Base-by-base conservation (phyloP, 2,797 vertebrate genomes). In the Phalloptychus januarius region DNA sequence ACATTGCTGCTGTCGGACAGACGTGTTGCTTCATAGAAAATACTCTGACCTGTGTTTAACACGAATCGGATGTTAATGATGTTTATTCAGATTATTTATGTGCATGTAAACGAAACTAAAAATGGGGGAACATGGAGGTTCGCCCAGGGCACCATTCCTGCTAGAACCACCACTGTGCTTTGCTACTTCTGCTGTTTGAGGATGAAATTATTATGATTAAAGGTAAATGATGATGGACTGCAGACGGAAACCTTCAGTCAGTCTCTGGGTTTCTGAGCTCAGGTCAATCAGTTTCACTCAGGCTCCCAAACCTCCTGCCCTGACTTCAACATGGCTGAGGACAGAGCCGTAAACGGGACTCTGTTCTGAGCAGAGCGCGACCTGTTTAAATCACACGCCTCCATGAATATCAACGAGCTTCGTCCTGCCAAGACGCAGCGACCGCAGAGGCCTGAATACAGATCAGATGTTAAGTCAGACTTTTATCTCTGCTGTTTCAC, bases 341-440 rank as follows among this genome's bases (percentile, higher is more conserved):
- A 80, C 76, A 45, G 44, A 85, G 71, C 82, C 72, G 72, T 78
- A 82, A 82, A 86, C 79, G 58, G 80, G 77, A 87, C 85, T 80
- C 81, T 71, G 72, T 69, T 72, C 76, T 69, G 76, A 84, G 81
- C 36, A 31, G 44, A 85, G 79, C 72, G 52, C 77, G n/a, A 83
- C 78, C 80, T 84, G 79, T 78, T 90, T 83, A 81, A 89, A 88
- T 90, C 83, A 86, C 82, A 87, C 61, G 16, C 70, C 73, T 33
- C 61, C 72, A 10, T 87, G 82, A 92, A 90, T 89, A 84, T 75
- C 80, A 93, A 88, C 91, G 76, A 42, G 75, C 36, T 67, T 40
- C 65, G 50, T 81, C 40, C 54, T 70, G 70, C 77, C 79, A 46
- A 84, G 78, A 74, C 74, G 83, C 82, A 74, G n/a, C 45, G n/a